phyloP scores from a whole-genome alignment of 2,888 invertebrate species.

The Cheilosia urbana region DNA sequence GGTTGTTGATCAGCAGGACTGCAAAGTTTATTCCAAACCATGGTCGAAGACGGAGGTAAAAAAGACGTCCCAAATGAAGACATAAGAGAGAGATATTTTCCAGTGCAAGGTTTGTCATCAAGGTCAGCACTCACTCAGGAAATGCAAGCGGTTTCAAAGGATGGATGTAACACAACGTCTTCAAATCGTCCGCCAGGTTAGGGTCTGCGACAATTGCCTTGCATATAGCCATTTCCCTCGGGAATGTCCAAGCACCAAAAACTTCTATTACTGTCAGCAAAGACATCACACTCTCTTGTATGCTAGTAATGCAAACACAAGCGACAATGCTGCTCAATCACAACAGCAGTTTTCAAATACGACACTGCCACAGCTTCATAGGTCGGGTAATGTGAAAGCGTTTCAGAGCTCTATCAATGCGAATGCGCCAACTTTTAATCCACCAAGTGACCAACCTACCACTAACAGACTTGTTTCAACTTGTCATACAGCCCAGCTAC shows the following conservation, averaged over 20 bases:
- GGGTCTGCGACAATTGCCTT: conserved; percentile 16
- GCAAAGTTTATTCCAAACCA: not conserved
- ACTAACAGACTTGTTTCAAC: too few species aligned
- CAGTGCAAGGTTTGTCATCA: conserved; percentile 2
- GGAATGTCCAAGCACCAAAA: not conserved
- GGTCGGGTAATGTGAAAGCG: too few species aligned
- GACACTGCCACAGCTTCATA: too few species aligned
- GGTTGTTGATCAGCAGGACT: conserved; percentile 4
- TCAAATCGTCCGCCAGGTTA: not conserved
- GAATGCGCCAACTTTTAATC: too few species aligned
- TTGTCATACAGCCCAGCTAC: too few species aligned
- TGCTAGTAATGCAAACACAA: too few species aligned
- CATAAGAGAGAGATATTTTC: not conserved
- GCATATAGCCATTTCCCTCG: conserved; percentile 8
- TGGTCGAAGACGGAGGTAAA: not conserved
- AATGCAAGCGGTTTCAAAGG: conserved; percentile 2
- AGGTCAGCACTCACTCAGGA: conserved; percentile 7
- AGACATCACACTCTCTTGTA: not conserved
- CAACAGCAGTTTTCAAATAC: too few species aligned
- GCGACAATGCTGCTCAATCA: too few species aligned
- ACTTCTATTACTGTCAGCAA: not conserved
- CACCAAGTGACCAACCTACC: too few species aligned
- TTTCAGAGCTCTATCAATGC: too few species aligned
- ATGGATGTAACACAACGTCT: not conserved
- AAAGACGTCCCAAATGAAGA: not conserved